Evolutionary conservation across 2,797 vertebrate genomes (phyloP), one percentile per base, ranked within the genome.

Genomic region (Antennarius maculatus): DNA sequence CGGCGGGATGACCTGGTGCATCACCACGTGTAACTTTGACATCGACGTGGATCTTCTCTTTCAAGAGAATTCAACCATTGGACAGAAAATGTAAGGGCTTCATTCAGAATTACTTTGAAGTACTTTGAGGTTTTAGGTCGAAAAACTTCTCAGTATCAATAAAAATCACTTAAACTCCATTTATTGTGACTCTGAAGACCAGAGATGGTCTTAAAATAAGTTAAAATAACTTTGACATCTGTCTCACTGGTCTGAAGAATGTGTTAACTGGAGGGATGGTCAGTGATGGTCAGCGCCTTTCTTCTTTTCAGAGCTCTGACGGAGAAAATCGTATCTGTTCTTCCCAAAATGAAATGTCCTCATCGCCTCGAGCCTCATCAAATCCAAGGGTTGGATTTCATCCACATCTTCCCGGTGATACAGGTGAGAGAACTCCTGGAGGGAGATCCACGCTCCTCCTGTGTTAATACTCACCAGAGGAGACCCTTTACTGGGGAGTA

Each of bases 1-100:
- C 0, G 97, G 97, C 1, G 97, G 97, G 54, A 97, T 99, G 97
- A 98, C 97, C 1, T 99, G 97, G 97, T 99, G 97, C 74, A 97
- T 99, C 84, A 98, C 96, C 58, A 99, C 97, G 0, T 99, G 97
- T 89, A 99, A 88, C 92, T 96, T 98, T 76, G 97, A 99, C 59
- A 85, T 99, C 3, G 97, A 99, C 0, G 95, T 99, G 49, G 96
- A 99, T 90, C 94, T 99, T 11, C 95, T 99, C 12, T 99, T 99
- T 88, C 97, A 99, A 81, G 97, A 99, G 89, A 99, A 99, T 85
- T 98, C 97, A 6, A 99, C 97, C 17, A 99, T 99, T 58, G 97
- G 97, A 42, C 97, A 98, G 84, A 99, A 98, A 91, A 98, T 99
- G 97, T 98, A 83, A 95, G 96, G 83, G 58, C 0, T 12, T 11